Evolutionary conservation across 2,113 vertebrate species (phyloP).

Genomic region (Trochalopteron elliotii): DNA sequence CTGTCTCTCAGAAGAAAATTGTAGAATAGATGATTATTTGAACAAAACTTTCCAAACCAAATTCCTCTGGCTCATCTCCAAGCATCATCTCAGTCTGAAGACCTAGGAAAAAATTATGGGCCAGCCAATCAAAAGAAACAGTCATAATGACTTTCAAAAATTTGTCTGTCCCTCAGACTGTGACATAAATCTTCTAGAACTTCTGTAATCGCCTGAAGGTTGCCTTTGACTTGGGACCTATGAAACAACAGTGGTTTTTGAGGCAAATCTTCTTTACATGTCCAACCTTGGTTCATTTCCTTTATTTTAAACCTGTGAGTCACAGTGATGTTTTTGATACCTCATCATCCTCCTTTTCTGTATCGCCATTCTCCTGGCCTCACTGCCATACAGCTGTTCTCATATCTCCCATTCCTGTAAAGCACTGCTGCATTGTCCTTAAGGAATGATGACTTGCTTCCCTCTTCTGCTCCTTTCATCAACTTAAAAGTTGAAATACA

Average conservation of each 20-base stretch:
- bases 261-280: not conserved
- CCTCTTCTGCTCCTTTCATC: not conserved
- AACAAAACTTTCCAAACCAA: not conserved
- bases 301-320: not conserved
- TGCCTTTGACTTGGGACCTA: not conserved
- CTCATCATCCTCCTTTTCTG: not conserved
- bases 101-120: not conserved
- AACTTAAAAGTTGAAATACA: not conserved
- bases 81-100: not conserved
- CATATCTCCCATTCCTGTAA: not conserved
- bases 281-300: not conserved
- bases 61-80: not conserved
- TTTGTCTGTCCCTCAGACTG: not conserved
- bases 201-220: not conserved
- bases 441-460: not conserved
- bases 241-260: not conserved
- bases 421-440: not conserved
- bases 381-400: not conserved
- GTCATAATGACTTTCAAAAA: not conserved
- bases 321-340: not conserved
- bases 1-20: not conserved
- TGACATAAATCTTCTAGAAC: not conserved
- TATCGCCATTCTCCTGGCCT: not conserved
- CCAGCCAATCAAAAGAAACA: not conserved
- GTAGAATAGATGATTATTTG: not conserved